A percentile compares a stretch with the other conserved stretches of the same genome.
Evolutionary conservation across 2,888 invertebrate species (phyloP).

Genomic region (Dryomyza anilis): DNA sequence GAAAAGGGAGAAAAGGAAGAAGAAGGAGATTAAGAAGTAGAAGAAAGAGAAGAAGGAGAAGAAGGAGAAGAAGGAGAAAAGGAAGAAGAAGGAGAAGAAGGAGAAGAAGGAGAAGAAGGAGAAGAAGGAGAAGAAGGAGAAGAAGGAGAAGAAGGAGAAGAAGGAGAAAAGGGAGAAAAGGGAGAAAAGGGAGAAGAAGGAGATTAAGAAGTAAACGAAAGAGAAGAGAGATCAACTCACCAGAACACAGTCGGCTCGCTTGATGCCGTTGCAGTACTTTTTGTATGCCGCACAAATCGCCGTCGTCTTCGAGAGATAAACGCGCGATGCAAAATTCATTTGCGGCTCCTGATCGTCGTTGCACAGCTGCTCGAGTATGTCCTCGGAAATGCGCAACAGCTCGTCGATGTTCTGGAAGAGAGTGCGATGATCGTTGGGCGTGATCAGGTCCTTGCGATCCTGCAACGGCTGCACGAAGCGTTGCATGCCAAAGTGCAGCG

Average conservation of each 20-base stretch:
- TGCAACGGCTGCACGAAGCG: constrained; percentile 77
- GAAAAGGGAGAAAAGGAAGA: too few species aligned
- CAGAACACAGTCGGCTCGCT: constrained; percentile 83
- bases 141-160: background rate
- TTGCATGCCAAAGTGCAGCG: constrained; percentile 78
- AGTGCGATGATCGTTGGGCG: constrained; percentile 76
- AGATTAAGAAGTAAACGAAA: background rate
- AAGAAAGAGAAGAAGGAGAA: background rate
- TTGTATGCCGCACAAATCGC: constrained; percentile 79
- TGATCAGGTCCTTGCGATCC: constrained; percentile 77
- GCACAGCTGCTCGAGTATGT: constrained; percentile 76
- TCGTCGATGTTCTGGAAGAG: constrained; percentile 87
- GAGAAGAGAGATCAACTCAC: constrained; percentile 60
- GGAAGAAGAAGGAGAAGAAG: too few species aligned
- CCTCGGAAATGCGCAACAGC: constrained; percentile 76
- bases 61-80: too few species aligned
- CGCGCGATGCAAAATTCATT: constrained; percentile 70
- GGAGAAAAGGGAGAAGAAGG: background rate
- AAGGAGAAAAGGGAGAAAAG: background rate
- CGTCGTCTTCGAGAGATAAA: constrained; percentile 75
- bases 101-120: too few species aligned
- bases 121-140: constrained; percentile 5
- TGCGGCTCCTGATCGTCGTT: constrained; percentile 76
- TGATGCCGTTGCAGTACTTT: constrained; percentile 82
- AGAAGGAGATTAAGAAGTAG: too few species aligned